A percentile compares a stretch with the other conserved stretches of the same genome.
These are phyloP conservation scores for Phenacoccus solenopsis DNA, from an alignment of 1,140 invertebrate genomes.

Conservation along the genomic window DNA sequence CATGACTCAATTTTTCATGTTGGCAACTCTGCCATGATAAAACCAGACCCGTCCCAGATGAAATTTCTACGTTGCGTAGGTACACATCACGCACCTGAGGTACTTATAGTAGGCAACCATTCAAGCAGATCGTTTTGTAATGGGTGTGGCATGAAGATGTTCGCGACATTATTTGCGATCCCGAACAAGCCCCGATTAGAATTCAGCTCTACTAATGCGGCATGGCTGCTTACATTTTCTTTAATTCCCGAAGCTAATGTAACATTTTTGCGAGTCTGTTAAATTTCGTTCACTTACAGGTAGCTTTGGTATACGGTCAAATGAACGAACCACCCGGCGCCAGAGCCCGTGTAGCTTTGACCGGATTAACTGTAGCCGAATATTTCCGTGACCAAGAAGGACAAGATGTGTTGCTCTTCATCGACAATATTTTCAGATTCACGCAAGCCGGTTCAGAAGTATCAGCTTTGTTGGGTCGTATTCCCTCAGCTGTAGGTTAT, in stretches of 20 bases:
- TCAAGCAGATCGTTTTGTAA: too few relatives aligned
- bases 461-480: conserved; percentile 94
- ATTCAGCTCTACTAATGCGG: too few relatives aligned
- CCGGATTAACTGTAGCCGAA: conserved; percentile 85
- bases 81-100: too few relatives aligned
- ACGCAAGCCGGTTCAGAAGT: conserved; percentile 98
- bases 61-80: too few relatives aligned
- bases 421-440: conserved; percentile 99
- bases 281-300: conserved; percentile 29
- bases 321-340: conserved; percentile 99
- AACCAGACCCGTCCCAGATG: too few relatives aligned
- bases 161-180: too few relatives aligned
- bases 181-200: too few relatives aligned
- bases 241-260: conserved; percentile 19
- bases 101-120: too few relatives aligned
- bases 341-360: conserved; percentile 92
- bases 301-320: conserved; percentile 97
- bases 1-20: too few relatives aligned
- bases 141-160: too few relatives aligned
- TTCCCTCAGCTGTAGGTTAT: conserved; percentile 97
- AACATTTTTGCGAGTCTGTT: neutral
- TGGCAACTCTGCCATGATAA: too few relatives aligned
- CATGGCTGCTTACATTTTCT: too few relatives aligned
- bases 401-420: conserved; percentile 97
- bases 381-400: conserved; percentile 99